Evolutionary conservation across 2,113 vertebrate genomes (phyloP).

Genomic region (Anser cygnoides): DNA sequence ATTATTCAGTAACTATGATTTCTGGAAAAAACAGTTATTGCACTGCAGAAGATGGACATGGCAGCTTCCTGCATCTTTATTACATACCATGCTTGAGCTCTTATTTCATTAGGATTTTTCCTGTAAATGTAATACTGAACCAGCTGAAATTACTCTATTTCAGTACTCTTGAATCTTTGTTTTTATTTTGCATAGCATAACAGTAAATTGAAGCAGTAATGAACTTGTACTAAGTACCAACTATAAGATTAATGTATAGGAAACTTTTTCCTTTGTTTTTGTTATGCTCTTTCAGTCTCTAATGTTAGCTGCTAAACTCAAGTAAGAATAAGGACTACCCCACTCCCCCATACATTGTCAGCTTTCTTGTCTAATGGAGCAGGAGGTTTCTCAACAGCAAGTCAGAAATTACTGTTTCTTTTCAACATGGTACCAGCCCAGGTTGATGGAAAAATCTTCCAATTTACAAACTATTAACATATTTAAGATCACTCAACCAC

Average conservation of each 20-base stretch:
- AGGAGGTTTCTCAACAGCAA: background rate
- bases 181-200: background rate
- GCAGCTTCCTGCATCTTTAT: background rate
- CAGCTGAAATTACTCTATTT: background rate
- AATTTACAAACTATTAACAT: background rate
- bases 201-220: background rate
- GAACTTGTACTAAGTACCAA: background rate
- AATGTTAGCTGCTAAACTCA: background rate
- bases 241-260: background rate
- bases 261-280: background rate
- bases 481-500: background rate
- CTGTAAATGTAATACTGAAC: background rate
- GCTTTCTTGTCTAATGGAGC: background rate
- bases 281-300: background rate
- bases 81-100: fast-evolving
- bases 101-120: background rate
- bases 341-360: background rate
- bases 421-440: background rate
- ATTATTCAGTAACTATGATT: background rate
- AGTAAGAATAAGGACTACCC: background rate
- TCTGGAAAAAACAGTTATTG: background rate
- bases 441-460: background rate
- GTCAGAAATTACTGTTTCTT: background rate
- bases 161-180: background rate
- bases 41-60: background rate